A percentile compares a stretch with the other conserved stretches of the same genome.
Evolutionary conservation across 1,140 invertebrate genomes (phyloP).

Genomic region (Gonatopus flavifemur): DNA sequence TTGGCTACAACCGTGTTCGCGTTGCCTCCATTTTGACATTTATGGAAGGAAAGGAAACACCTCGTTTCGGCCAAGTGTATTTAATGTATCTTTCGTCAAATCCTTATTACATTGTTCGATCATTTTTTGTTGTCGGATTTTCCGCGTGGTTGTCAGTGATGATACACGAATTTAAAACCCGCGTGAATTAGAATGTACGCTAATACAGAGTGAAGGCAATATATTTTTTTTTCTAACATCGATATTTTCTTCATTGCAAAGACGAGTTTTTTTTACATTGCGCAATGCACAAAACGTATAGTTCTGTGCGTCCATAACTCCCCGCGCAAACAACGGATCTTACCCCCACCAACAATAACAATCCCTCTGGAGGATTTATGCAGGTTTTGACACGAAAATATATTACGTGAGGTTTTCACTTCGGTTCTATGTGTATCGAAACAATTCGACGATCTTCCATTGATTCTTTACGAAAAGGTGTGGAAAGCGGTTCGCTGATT

Average conservation of each 20-base stretch:
- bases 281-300: constrained; percentile 47
- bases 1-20: background rate
- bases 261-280: constrained; percentile 50
- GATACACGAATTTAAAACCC: background rate
- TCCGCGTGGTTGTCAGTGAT: constrained; percentile 14
- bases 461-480: background rate
- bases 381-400: too few species aligned
- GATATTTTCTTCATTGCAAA: too few species aligned
- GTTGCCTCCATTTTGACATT: constrained; percentile 47
- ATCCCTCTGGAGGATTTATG: too few species aligned
- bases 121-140: constrained; percentile 15
- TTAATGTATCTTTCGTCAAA: background rate
- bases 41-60: constrained; percentile 36
- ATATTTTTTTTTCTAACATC: too few species aligned
- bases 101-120: background rate
- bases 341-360: constrained; percentile 13
- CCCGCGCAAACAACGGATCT: constrained; percentile 33
- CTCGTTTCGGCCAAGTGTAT: constrained; percentile 5
- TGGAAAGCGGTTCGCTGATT: background rate
- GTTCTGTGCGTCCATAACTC: constrained; percentile 21
- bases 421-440: constrained; percentile 24
- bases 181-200: constrained; percentile 1
- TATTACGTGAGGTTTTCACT: too few species aligned
- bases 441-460: constrained; percentile 10
- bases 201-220: constrained; percentile 28